Percentiles rank a stretch among this genome's conserved stretches.
Evolutionary conservation across 2,797 vertebrate genomes (phyloP).

Genomic region (Chloroceryle amazona): DNA sequence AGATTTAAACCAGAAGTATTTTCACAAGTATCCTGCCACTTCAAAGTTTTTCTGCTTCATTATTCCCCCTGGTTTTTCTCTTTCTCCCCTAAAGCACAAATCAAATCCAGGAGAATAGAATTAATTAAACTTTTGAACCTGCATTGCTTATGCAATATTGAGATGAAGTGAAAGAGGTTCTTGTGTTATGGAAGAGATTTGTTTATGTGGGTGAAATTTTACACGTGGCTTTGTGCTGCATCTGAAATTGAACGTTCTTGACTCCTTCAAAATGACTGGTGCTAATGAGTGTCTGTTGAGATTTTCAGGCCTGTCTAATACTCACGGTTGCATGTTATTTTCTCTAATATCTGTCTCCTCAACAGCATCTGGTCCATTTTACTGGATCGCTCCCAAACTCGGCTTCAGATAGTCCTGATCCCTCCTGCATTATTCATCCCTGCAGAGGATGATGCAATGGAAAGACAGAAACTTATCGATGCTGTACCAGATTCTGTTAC

Average conservation of each 20-base stretch:
- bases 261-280: not conserved
- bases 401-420: slow-evolving; percentile 87
- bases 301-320: slow-evolving; percentile 4
- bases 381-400: slow-evolving; percentile 85
- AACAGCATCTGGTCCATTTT: slow-evolving; percentile 86
- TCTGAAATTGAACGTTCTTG: not conserved
- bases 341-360: slow-evolving; percentile 51
- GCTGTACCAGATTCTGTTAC: slow-evolving; percentile 82
- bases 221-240: slow-evolving; percentile 12
- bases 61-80: slow-evolving; percentile 26
- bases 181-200: not conserved
- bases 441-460: slow-evolving; percentile 83
- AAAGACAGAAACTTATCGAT: slow-evolving; percentile 82
- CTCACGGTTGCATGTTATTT: slow-evolving; percentile 12
- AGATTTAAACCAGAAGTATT: not conserved
- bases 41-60: slow-evolving; percentile 7
- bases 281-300: not conserved
- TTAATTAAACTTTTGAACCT: slow-evolving; percentile 61
- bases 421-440: slow-evolving; percentile 85
- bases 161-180: slow-evolving; percentile 35
- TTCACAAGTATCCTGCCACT: not conserved
- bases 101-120: slow-evolving; percentile 20
- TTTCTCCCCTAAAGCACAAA: slow-evolving; percentile 46
- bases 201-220: slow-evolving; percentile 48
- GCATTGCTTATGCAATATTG: slow-evolving; percentile 61